Base-by-base conservation (phyloP, 2,888 invertebrate species). In the Campaea margaritaria region DNA sequence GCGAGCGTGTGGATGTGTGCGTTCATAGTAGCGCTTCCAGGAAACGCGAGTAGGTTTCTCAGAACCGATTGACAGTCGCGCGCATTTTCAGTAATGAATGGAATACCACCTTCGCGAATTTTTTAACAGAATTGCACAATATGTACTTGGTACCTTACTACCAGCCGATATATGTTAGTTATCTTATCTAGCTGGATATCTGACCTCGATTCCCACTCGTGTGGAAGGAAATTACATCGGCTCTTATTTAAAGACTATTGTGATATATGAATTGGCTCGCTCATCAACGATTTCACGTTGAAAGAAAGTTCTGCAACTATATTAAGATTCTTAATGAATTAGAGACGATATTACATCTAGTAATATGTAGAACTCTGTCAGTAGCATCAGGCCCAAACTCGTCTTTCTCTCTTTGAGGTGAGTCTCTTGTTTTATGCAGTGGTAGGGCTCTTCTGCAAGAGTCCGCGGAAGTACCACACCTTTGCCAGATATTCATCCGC, bases 11-110 rank as follows among this genome's bases (percentile, higher is more conserved):
- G 75, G 69, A 75, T 85, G 88, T 87, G 89, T 83, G 89, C 83
- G 82, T 69, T 67, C 72, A 80, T 91, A 90, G 90, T 91, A 87
- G 86, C 86, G 85, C 82, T 92, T 92, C 91, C 89, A 86, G 87
- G 91, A 91, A 92, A 84, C 85, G 84, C 89, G 89, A 85, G 85
- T 90, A 85, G 77, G 76, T 87, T 91, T 91, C 91, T 87, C 82
- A 69, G 91, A 88, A 91, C 78, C 80, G 85, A 88, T 86, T 80
- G 83, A 78, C 81, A 84, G 87, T 88, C 87, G 86, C 86, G 82
- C 83, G 81, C 77, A 83, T 84, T 89, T 89, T 91, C 89, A 89
- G 86, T 83, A 86, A 81, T 89, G 87, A 90, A 88, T 90, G 86
- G 75, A 73, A 72, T 73, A 72, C 71, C 69, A 72, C 67, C 73